Evolutionary conservation across 2,113 vertebrate genomes (phyloP), one percentile per base, ranked within the genome.

Genomic region (Serinus canaria): DNA sequence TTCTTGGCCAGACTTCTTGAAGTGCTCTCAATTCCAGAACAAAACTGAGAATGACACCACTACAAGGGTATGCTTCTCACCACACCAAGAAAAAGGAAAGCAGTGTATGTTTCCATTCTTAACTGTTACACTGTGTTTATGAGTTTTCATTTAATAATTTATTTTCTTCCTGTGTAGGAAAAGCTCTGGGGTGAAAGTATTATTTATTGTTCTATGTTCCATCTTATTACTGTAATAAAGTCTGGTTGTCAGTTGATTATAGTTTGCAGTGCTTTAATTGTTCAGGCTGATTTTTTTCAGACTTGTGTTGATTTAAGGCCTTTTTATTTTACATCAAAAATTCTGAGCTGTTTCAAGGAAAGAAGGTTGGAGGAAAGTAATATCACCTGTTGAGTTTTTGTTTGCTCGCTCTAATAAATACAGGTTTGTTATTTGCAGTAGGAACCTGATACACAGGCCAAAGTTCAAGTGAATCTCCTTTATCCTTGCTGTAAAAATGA

Each of bases 1-100:
- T 83, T 99, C 99, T 55, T 99, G 99, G 99, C 99, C 99, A 0
- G 98, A 98, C 47, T 99, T 99, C 97, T 98, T 99, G 77, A 98
- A 98, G 75, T 99, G 99, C 94, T 99, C 99, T 21, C 99, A 99
- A 95, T 99, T 99, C 96, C 97, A 91, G 94, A 98, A 98, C 83
- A 85, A 83, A 96, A 97, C 92, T 13, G 96, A 97, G 72, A 97
- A 94, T 69, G 83, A 67, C 90, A 94, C 96, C 33, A 5, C 12
- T 87, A 74, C 95, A 39, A 92, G 86, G 56, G 68, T 95, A 68
- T 99, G 99, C 95, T 99, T 99, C 95, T 98, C 98, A 4, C 99
- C 98, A 1, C 88, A 98, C 28, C 98, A 98, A 91, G 97, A 98
- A 78, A 98, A 97, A 92, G 98, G 98, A 83, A 98, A 97, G 87